Base-by-base conservation (phyloP, 37 sponge, comb jelly and placozoan species). In the Lycopodina hypogea region DNA sequence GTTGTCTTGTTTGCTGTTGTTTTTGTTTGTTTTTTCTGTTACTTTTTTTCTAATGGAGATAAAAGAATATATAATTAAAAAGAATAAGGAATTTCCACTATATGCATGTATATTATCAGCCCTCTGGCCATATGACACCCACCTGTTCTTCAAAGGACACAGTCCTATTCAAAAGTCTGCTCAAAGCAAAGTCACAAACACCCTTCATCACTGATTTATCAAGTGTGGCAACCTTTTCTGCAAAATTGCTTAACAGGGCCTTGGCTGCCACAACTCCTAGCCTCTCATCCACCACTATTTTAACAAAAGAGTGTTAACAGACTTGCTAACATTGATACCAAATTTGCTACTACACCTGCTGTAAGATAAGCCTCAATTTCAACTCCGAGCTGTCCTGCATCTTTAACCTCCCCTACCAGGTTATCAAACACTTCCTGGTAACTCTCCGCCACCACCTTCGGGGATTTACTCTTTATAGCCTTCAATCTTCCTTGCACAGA, bases 61-160 rank as follows among this genome's bases (percentile, higher is more conserved):
- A 59, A 59, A 59, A 59, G n/a, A 26, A 59, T 17, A 59, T 4
- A 59, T 23, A 59, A 12, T 3, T 12, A 59, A 4, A 17, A 12
- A 23, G n/a, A 26, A n/a, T n/a, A n/a, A n/a, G n/a, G 48, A 45
- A 9, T 4, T 45, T 45, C 4, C 48, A 45, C 48, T 45, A 45
- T 9, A 12, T n/a, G n/a, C n/a, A n/a, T n/a, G n/a, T n/a, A n/a
- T n/a, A n/a, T n/a, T n/a, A n/a, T n/a, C n/a, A n/a, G n/a, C n/a
- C n/a, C n/a, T n/a, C n/a, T n/a, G n/a, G n/a, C n/a, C 17, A 67
- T 34, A 67, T 4, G 23, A 48, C 63, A 56, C 78, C 41, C 56
- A 87, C 93, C 79, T 91, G 93, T 19, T 93, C 94, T 42, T 93
- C 94, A 78, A 93, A 90, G 50, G 92, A 86, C 24, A 85, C 82